Percentiles rank a stretch among this genome's conserved stretches.
Evolutionary conservation across 2,888 invertebrate species (phyloP).

Genomic region (Thalpophila matura): DNA sequence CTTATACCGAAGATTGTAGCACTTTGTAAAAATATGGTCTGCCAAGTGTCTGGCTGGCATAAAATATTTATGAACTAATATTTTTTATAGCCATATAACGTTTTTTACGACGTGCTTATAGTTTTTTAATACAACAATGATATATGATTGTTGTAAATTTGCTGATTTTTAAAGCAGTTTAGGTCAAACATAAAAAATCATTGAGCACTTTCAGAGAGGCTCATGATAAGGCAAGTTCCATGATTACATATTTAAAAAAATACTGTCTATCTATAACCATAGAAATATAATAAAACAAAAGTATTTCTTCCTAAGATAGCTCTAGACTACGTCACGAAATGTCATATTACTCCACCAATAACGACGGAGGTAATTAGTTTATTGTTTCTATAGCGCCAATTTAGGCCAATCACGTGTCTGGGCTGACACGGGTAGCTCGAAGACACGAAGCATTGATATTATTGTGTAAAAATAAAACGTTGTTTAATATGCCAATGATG

Average conservation of each 20-base stretch:
- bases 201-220: neutral
- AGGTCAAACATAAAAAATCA: constrained; percentile 14
- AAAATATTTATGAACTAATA: neutral
- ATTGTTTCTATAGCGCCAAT: too few species aligned
- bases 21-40: constrained; percentile 13
- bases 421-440: too few species aligned
- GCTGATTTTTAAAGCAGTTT: constrained; percentile 1
- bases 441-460: too few species aligned
- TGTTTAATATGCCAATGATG: neutral
- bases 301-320: too few species aligned
- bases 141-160: constrained; percentile 13
- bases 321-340: too few species aligned
- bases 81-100: neutral
- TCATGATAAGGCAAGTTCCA: neutral
- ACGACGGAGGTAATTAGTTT: too few species aligned
- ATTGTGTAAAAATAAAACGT: too few species aligned
- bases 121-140: constrained; percentile 2
- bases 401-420: too few species aligned
- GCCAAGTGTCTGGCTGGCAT: constrained; percentile 9
- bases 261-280: too few species aligned
- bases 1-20: neutral
- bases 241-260: neutral
- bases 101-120: constrained; percentile 22
- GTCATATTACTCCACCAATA: too few species aligned
- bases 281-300: too few species aligned